A percentile compares a stretch with the other conserved stretches of the same genome.
phyloP scores from a whole-genome alignment of 1,140 invertebrate genomes.

The Solenopsis fugax region DNA sequence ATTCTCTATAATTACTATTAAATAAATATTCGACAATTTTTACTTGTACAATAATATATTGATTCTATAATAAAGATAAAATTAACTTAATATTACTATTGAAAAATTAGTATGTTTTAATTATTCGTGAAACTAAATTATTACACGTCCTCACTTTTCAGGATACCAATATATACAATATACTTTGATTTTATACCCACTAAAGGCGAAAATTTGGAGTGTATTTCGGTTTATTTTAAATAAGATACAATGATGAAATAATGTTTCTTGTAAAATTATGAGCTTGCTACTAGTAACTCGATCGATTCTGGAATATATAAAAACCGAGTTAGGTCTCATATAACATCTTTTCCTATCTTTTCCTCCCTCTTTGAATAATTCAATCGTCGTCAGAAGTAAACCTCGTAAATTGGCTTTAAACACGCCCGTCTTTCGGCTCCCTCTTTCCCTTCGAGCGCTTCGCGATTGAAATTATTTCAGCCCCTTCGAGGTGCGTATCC shows the following conservation, averaged over 20 bases:
- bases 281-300: not conserved
- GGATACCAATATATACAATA: too few species aligned
- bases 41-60: not conserved
- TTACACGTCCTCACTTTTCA: too few species aligned
- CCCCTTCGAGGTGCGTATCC: constrained; percentile 25
- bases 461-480: constrained; percentile 60
- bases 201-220: too few species aligned
- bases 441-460: not conserved
- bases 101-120: too few species aligned
- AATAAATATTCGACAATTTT: not conserved
- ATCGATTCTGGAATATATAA: constrained; percentile 8
- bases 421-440: constrained; percentile 10
- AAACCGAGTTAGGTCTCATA: not conserved
- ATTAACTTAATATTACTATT: not conserved
- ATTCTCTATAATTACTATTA: not conserved
- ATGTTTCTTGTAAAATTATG: not conserved
- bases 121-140: too few species aligned
- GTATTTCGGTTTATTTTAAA: too few species aligned
- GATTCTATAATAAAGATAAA: not conserved
- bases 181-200: too few species aligned
- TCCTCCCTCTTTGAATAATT: constrained; percentile 29
- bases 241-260: not conserved
- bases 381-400: constrained; percentile 49
- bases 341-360: constrained; percentile 2
- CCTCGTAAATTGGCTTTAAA: constrained; percentile 37